These are phyloP conservation scores for Saccostrea glomerata DNA, from an alignment of 1,140 invertebrate genomes.

Conservation along the genomic window DNA sequence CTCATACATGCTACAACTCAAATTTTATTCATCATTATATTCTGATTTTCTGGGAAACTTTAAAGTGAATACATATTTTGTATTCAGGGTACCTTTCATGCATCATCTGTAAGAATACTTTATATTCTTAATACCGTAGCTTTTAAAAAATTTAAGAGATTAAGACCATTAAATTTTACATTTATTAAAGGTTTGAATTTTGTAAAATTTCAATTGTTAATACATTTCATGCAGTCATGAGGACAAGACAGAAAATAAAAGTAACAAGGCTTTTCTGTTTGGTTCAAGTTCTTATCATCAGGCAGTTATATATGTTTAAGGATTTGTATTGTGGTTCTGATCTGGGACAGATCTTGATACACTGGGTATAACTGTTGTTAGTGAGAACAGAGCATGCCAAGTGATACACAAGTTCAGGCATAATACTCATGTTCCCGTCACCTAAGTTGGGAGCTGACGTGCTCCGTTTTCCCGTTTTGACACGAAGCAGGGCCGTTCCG, in stretches of 20 bases:
- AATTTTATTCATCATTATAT: not conserved
- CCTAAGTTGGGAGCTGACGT: conserved; percentile 95
- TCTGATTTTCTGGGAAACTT: not conserved
- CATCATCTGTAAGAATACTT: not conserved
- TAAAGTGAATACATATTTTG: not conserved
- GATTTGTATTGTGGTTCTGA: not conserved
- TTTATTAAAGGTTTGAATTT: not conserved
- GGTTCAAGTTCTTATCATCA: not conserved
- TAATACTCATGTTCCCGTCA: conserved; percentile 79
- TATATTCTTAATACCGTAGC: not conserved
- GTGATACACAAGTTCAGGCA: conserved; percentile 39
- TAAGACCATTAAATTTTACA: no score
- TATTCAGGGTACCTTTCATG: not conserved
- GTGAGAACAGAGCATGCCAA: conserved; percentile 36
- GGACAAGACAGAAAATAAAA: not conserved
- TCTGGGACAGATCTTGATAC: not conserved
- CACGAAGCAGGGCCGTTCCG: conserved; percentile 85
- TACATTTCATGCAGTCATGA: not conserved
- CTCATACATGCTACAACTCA: not conserved
- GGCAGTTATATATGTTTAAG: not conserved
- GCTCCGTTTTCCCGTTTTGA: conserved; percentile 84
- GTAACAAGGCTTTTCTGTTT: not conserved
- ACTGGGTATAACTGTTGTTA: not conserved
- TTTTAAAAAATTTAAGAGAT: no score
- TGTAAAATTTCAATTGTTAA: not conserved